phyloP scores from a whole-genome alignment of 2,113 vertebrate species.

The Hyla sarda region DNA sequence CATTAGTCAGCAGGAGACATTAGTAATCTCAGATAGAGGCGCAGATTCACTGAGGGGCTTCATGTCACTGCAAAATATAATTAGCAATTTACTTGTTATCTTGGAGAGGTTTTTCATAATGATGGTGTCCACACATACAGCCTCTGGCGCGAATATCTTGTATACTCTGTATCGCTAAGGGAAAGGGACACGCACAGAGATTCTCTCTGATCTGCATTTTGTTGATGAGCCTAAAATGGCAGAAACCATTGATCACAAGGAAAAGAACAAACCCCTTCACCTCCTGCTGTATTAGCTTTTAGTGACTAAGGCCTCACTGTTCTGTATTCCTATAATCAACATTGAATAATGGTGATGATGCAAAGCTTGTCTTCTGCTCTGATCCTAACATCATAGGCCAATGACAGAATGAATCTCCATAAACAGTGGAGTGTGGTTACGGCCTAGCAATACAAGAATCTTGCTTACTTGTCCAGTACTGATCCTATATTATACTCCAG shows the following conservation, averaged over 20 bases:
- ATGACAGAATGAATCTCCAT: too few species aligned
- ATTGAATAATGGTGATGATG: too few species aligned
- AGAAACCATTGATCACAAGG: neutral
- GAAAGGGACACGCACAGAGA: neutral
- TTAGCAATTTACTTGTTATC: neutral
- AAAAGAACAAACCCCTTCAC: neutral
- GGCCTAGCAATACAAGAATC: too few species aligned
- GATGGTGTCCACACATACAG: neutral
- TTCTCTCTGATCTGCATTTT: neutral
- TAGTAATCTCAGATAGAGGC: neutral
- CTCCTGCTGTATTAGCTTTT: neutral
- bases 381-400: too few species aligned
- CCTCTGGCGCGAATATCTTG: neutral
- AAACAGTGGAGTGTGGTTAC: too few species aligned
- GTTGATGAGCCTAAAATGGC: neutral
- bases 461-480: too few species aligned
- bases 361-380: too few species aligned
- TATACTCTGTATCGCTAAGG: neutral
- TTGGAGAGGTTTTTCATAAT: neutral
- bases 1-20: conserved; percentile 9
- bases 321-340: too few species aligned
- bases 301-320: neutral
- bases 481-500: too few species aligned
- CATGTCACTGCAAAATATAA: neutral
- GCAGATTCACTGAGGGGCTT: neutral